Evolutionary conservation across 2,888 invertebrate species (phyloP), one percentile per base, ranked within the genome.

Genomic region (Sminthurides aquaticus): DNA sequence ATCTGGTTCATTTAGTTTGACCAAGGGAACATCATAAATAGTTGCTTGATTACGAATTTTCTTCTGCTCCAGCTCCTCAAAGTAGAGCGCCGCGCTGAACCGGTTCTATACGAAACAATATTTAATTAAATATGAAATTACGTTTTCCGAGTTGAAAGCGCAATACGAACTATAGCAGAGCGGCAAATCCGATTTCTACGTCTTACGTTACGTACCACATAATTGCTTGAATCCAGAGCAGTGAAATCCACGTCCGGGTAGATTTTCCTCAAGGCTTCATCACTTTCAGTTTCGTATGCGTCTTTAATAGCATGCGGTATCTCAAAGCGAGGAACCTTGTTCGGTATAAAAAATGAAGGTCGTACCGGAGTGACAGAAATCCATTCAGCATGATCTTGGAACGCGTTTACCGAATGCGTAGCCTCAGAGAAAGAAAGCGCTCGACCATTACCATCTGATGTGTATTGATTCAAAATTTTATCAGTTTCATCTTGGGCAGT

Each of bases 11-110:
- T 52, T 52, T 20, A 22, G 22, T 20, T 8, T 22, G 5, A 15
- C 20, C 5, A 91, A 83, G 75, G 83, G 83, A 15, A 85, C 85
- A 72, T 84, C 83, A 22, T 84, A 80, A 72, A 86, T 82, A 76
- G 89, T 87, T 78, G 86, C 90, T 61, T 80, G 81, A 65, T 86
- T 82, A 73, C 91, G 84, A 67, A 81, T 80, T 5, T 89, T 78
- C 62, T 83, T 83, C 71, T 82, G 80, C 74, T 87, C 84, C 63
- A 93, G 85, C 80, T 95, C 93, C 78, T 94, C 93, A 71, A 95
- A 80, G 78, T 87, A 86, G 0, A 94, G 76, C 57, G 93, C 80
- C 2, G 84, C 80, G 74, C 88, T 86, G 79, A 91, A 91, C 73
- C 84, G 85, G 59, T 85, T 82, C 67, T 74, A 43, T 3, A 66